These are phyloP conservation scores for Mustela lutreola DNA, from an alignment of 2,113 vertebrate species.

Conservation along the genomic window DNA sequence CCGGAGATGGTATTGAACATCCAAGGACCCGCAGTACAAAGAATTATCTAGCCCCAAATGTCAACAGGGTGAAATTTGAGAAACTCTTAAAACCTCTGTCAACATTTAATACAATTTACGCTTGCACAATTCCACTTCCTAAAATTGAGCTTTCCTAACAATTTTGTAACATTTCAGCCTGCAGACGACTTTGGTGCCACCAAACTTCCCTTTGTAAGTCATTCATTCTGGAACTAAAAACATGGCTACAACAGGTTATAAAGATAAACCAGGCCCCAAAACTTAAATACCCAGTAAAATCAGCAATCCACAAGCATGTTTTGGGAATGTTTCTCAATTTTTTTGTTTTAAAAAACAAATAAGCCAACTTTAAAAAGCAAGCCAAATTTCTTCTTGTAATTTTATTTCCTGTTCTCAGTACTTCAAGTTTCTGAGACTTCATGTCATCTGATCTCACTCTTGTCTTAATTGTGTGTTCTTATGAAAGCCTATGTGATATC, in stretches of 20 bases:
- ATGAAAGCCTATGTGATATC: constrained; percentile 26
- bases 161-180: constrained; percentile 13
- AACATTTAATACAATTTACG: background rate
- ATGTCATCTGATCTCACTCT: constrained; percentile 57
- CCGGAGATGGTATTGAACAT: background rate
- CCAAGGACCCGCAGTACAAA: background rate
- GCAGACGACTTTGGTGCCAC: background rate
- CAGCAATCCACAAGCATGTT: background rate
- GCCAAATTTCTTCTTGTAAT: constrained; percentile 46
- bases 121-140: constrained; percentile 44
- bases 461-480: constrained; percentile 58
- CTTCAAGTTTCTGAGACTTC: constrained; percentile 52
- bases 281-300: constrained; percentile 9
- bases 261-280: background rate
- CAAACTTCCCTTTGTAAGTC: background rate
- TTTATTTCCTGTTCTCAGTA: constrained; percentile 70
- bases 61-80: constrained; percentile 3
- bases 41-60: background rate
- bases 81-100: background rate
- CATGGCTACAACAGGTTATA: background rate
- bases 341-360: constrained; percentile 58
- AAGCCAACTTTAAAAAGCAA: constrained; percentile 47
- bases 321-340: constrained; percentile 17
- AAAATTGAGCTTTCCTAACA: constrained; percentile 26
- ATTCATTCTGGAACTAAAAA: constrained; percentile 48